phyloP scores from a whole-genome alignment of 2,888 invertebrate genomes.

The Acheta domesticus region DNA sequence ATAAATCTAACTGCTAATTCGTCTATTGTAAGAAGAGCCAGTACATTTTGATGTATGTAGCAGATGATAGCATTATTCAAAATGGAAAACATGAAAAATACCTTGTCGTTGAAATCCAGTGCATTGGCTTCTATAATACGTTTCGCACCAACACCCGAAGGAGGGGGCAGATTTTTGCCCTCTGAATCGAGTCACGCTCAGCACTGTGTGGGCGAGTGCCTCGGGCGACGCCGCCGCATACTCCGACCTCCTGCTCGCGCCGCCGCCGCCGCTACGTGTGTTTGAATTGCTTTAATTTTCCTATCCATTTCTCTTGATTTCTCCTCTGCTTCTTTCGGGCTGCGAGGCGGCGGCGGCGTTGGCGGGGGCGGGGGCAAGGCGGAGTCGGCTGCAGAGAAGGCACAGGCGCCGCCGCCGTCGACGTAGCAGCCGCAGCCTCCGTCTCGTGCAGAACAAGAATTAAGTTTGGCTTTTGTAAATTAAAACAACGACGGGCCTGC shows the following conservation, averaged over 20 bases:
- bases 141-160: no score
- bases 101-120: no score
- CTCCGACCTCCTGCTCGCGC: not conserved
- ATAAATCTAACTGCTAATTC: no score
- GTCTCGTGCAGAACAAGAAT: constrained; percentile 49
- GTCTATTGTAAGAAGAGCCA: no score
- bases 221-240: not conserved
- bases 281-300: constrained; percentile 55
- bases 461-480: constrained; percentile 56
- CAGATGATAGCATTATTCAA: no score
- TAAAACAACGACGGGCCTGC: constrained; percentile 48
- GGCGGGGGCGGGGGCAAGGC: not conserved
- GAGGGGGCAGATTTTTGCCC: no score
- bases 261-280: constrained; percentile 37
- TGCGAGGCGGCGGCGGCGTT: not conserved
- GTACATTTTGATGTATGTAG: no score
- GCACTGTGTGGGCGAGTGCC: not conserved
- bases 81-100: no score
- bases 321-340: constrained; percentile 40
- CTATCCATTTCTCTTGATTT: constrained; percentile 54
- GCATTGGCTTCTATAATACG: no score
- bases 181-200: no score
- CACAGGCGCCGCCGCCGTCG: not conserved
- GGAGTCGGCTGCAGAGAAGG: not conserved
- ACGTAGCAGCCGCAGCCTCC: not conserved